phyloP scores from a whole-genome alignment of 2,888 invertebrate genomes.

The Smittia aterrima region DNA sequence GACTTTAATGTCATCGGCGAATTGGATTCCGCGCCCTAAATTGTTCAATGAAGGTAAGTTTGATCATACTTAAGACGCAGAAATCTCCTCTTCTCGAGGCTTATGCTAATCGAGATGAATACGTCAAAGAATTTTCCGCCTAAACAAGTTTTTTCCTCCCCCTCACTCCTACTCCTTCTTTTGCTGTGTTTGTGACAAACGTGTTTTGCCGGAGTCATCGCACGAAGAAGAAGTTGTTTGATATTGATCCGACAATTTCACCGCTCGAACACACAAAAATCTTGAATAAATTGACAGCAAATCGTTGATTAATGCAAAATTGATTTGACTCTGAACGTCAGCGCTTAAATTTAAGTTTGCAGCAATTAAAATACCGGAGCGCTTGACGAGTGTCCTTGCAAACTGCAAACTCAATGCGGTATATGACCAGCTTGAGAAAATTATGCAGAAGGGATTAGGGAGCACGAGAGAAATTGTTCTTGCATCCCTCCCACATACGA shows the following conservation, averaged over 20 bases:
- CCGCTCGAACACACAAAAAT: no score
- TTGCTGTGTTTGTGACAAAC: background rate
- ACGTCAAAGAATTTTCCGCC: background rate
- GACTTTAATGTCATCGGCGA: slow-evolving; percentile 38
- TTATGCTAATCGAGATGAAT: background rate
- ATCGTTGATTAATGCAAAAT: no score
- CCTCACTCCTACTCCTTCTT: no score
- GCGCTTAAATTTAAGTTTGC: no score
- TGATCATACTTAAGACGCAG: background rate
- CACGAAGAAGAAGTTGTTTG: background rate
- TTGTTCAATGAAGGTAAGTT: slow-evolving; percentile 40
- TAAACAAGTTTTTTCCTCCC: background rate
- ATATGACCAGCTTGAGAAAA: no score
- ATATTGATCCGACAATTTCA: background rate
- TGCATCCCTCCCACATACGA: background rate
- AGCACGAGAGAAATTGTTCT: background rate
- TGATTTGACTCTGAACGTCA: no score
- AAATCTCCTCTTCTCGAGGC: background rate
- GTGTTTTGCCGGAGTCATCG: background rate
- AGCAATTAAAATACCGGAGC: no score
- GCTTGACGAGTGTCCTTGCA: no score
- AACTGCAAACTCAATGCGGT: no score
- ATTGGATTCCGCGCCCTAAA: slow-evolving; percentile 42
- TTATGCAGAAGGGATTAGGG: no score
- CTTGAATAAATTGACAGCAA: no score